Evolutionary conservation across 2,113 vertebrate genomes (phyloP).

Genomic region (Cyrtonyx montezumae): DNA sequence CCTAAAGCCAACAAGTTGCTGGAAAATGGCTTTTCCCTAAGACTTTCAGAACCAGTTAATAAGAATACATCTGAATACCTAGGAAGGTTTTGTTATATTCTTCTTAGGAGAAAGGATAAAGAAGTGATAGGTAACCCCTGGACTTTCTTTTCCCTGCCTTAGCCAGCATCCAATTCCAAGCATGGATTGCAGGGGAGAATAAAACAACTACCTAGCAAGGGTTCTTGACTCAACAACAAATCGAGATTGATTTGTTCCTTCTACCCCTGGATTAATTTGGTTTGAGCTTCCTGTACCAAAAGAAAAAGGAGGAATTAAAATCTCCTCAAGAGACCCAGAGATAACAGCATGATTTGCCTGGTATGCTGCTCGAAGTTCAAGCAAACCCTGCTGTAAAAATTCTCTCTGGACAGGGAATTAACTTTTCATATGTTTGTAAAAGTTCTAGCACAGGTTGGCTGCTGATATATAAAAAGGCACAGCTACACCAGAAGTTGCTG

Average conservation of each 20-base stretch:
- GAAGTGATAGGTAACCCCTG: background rate
- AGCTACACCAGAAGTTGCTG: background rate
- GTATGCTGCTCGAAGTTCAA: background rate
- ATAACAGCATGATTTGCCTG: background rate
- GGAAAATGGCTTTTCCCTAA: background rate
- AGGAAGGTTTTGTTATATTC: background rate
- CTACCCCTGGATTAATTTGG: background rate
- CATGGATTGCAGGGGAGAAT: background rate
- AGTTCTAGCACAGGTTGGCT: background rate
- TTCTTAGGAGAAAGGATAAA: background rate
- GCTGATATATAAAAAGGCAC: background rate
- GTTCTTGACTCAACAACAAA: background rate
- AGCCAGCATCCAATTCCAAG: background rate
- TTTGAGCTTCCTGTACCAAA: background rate
- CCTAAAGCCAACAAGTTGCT: background rate
- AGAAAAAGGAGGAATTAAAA: background rate
- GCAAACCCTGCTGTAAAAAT: background rate
- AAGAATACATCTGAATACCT: background rate
- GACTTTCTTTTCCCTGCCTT: background rate
- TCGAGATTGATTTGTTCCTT: background rate
- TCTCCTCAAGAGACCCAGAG: background rate
- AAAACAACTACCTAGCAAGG: background rate
- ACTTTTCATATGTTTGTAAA: background rate
- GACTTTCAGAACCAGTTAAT: background rate
- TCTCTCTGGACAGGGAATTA: background rate